Conservation (phyloP, 2,888 invertebrate species). For the Cephalotes varians region DNA sequence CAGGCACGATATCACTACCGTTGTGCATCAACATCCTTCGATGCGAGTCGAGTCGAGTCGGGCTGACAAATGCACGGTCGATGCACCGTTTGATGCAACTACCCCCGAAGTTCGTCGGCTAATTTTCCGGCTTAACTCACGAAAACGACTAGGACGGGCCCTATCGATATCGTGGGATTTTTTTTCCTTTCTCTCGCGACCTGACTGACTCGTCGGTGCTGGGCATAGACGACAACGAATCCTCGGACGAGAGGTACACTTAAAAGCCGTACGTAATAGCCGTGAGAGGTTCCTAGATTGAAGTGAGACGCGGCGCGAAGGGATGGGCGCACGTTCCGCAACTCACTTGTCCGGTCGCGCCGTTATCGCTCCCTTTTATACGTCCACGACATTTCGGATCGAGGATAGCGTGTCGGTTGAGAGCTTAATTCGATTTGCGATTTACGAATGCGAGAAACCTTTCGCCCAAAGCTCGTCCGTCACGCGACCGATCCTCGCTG, state of each 20-base stretch:
- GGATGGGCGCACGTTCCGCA: slow-evolving; percentile 82
- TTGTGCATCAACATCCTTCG: slow-evolving; percentile 78
- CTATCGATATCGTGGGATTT: slow-evolving; percentile 12
- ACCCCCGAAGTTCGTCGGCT: background rate
- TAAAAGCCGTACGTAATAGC: slow-evolving; percentile 27
- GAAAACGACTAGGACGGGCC: background rate
- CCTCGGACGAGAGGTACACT: slow-evolving; percentile 7
- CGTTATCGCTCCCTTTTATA: slow-evolving; percentile 80
- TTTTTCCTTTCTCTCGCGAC: background rate
- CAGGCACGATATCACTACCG: slow-evolving; percentile 76
- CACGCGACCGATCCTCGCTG: slow-evolving; percentile 76
- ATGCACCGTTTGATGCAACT: slow-evolving; percentile 19
- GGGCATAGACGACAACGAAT: slow-evolving; percentile 13
- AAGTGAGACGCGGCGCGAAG: slow-evolving; percentile 84
- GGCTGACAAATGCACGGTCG: slow-evolving; percentile 15
- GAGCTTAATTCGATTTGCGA: slow-evolving; percentile 84
- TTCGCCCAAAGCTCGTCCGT: slow-evolving; percentile 82
- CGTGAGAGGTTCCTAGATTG: slow-evolving; percentile 66
- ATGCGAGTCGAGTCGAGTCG: slow-evolving; percentile 33
- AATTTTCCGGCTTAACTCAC: background rate
- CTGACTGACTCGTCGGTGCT: background rate
- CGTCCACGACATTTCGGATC: slow-evolving; percentile 69
- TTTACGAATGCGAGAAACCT: slow-evolving; percentile 84
- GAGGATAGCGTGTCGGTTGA: slow-evolving; percentile 83
- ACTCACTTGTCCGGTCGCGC: slow-evolving; percentile 81